Evolutionary conservation across 2,797 vertebrate species (phyloP).

Genomic region (Borostomias antarcticus): DNA sequence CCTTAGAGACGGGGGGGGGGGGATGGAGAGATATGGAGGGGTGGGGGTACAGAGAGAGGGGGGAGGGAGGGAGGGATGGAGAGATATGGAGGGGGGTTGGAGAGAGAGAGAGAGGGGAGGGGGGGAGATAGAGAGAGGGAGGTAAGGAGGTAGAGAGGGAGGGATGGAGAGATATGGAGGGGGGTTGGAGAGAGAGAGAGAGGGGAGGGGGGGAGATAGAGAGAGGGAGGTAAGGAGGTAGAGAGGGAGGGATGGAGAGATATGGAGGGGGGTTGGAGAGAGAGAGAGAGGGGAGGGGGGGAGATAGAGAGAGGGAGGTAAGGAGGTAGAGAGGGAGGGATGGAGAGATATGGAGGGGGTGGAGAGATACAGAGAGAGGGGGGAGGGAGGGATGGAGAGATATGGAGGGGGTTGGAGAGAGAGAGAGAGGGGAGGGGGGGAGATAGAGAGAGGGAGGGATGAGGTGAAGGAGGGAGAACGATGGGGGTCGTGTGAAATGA

Average conservation of each 20-base stretch:
- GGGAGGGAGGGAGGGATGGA: not conserved
- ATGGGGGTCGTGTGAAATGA: too few relatives aligned
- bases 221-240: not conserved
- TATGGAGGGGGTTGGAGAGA: too few relatives aligned
- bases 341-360: too few relatives aligned
- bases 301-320: not conserved
- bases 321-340: not conserved
- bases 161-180: not conserved
- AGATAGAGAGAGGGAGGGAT: too few relatives aligned
- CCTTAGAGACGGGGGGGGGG: slow-evolving; percentile 59
- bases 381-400: too few relatives aligned
- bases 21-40: not conserved
- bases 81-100: not conserved
- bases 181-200: not conserved
- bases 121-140: slow-evolving; percentile 53
- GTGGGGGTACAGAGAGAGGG: too few relatives aligned
- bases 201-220: too few relatives aligned
- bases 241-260: too few relatives aligned
- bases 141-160: slow-evolving; percentile 62
- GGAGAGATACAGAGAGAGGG: too few relatives aligned
- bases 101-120: slow-evolving; percentile 47
- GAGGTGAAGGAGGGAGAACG: too few relatives aligned
- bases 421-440: too few relatives aligned
- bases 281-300: not conserved
- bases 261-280: not conserved